These are phyloP conservation scores for Rugalucina vietnamica DNA, from an alignment of 2,888 invertebrate species.

Conservation along the genomic window DNA sequence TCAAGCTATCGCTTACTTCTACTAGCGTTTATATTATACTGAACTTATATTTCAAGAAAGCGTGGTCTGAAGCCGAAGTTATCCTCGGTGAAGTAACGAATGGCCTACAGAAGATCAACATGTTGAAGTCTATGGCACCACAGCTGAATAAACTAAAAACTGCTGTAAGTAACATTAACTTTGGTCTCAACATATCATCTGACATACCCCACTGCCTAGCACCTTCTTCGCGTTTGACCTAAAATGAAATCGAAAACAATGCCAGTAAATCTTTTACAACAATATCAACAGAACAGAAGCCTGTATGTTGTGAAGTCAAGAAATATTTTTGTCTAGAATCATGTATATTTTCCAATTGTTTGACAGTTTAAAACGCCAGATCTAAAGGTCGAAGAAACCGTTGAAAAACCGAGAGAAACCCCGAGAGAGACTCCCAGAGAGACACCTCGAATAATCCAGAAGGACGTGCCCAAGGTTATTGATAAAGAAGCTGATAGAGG, in stretches of 20 bases:
- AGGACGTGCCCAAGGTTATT: background rate
- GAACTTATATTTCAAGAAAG: constrained; percentile 33
- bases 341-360: background rate
- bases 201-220: too few relatives aligned
- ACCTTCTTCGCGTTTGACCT: too few relatives aligned
- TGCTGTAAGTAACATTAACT: constrained; percentile 52
- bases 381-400: constrained; percentile 46
- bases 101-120: constrained; percentile 55
- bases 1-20: too few relatives aligned
- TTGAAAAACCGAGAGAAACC: constrained; percentile 33
- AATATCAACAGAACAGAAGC: too few relatives aligned
- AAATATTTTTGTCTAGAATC: too few relatives aligned
- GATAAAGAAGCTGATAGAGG: background rate
- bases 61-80: constrained; percentile 50
- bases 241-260: too few relatives aligned
- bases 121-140: constrained; percentile 51
- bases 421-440: constrained; percentile 5
- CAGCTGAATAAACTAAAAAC: constrained; percentile 38
- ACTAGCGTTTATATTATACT: too few relatives aligned
- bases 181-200: background rate
- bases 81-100: constrained; percentile 45
- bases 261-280: too few relatives aligned
- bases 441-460: background rate
- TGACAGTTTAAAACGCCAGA: constrained; percentile 54
- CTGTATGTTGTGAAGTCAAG: too few relatives aligned